Base-by-base conservation (phyloP, 2,888 invertebrate species). In the Aethes cnicana region DNA sequence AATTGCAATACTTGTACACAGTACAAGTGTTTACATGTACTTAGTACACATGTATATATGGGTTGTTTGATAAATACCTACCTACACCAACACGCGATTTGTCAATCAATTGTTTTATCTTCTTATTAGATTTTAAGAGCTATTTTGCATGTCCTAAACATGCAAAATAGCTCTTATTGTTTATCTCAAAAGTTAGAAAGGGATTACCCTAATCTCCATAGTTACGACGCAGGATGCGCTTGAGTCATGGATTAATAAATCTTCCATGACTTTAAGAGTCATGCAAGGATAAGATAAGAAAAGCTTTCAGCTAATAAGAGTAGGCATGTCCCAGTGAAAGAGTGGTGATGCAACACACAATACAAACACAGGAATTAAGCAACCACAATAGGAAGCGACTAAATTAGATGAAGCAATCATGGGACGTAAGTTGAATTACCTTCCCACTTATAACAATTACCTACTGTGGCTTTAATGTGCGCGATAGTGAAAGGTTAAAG, bases 241-340 rank as follows among this genome's bases (percentile, higher is more conserved):
- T 47, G 50, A 33, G 32, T 49, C 26, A 53, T 21, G 30, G 23
- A 36, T 46, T 37, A 30, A 28, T 58, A 55, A 54, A 52, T 57
- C 54, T 54, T 42, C 18, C 32, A 35, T 43, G 44, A 48, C 42
- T 28, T 43, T 43, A 39, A 41, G 47, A 25, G 47, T 26, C 36
- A 42, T 36, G 47, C 32, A 35, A 25, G 30, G 58, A 56, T 55
- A 56, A 54, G 58, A 58, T 52, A 54, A 46, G 18, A n/a, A 23
- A 35, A 14, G 39, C 23, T 16, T 39, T 47, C 33, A 28, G 11
- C 16, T 37, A 28, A 42, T 12, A 30, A 37, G 20, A 14, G 14
- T 23, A 21, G 23, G 5, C 32, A 14, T 35, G 41, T 41, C 46
- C 43, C 28, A 36, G 28, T 9, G 21, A 36, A 28, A 41, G 16